Base-by-base conservation (phyloP, 2,113 vertebrate genomes). In the Megaptera novaeangliae region DNA sequence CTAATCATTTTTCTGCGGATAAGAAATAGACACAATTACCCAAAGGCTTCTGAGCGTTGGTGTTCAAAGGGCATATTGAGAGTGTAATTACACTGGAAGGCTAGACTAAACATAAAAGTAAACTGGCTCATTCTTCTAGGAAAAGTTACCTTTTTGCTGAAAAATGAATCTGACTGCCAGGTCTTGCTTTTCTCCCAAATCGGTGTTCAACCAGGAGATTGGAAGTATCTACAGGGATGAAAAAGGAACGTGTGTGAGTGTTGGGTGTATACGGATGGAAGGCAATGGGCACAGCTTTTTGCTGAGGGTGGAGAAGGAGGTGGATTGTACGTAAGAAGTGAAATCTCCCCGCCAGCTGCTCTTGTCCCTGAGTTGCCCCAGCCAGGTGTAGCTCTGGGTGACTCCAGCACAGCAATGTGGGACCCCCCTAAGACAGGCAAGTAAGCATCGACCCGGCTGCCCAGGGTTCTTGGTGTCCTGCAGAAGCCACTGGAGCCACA, bases 81-180 rank as follows among this genome's bases (percentile, higher is more conserved):
- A 77, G 29, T 92, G 39, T 72, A 57, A 94, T 78, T 71, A 71
- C 82, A 64, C 41, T 78, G 31, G 69, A 92, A 78, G 49, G 39
- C 18, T 14, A 64, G 27, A 64, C 34, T 29, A 41, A 39, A 80
- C 8, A n/a, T 21, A 36, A 77, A 94, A 71, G 12, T 11, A 57
- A 61, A 55, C 75, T 44, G 71, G 15, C 64, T 89, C 41, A 57
- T 68, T 86, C 39, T n/a, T 52, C 15, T 1, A 29, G 6, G 29
- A 61, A 77, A 91, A 80, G 3, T 59, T 61, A 74, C 5, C 15
- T 84, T 72, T 91, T 44, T 55, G 12, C 52, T 25, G 69, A 77
- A 75, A 87, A 64, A 63, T 2, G 7, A 86, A 82, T 61, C 68
- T 41, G 80, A 85, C 25, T 55, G 7, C 36, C 69, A 52, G 46